Conservation (phyloP, 1,140 invertebrate genomes). For the Apis mellifera region DNA sequence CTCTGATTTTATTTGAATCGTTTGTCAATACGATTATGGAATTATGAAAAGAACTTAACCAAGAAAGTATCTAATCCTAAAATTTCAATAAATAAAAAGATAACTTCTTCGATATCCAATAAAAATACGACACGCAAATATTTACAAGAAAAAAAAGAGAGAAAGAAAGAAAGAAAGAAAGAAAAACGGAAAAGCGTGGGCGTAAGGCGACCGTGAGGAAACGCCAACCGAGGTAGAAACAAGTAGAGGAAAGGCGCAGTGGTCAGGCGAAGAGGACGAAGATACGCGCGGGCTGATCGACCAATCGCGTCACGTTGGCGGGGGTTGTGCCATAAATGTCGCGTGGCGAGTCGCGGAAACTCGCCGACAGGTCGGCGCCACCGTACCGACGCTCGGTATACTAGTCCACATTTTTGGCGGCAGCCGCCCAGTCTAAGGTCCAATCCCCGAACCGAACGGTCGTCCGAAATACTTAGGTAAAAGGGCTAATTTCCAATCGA, state of each 20-base stretch:
- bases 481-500: slow-evolving; percentile 14
- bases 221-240: not conserved
- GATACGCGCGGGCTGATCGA: slow-evolving; percentile 26
- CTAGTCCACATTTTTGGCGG: slow-evolving; percentile 79
- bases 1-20: too few relatives aligned
- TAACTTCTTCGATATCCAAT: not conserved
- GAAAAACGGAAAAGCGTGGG: not conserved
- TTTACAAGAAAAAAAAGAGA: not conserved
- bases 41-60: too few relatives aligned
- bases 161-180: not conserved
- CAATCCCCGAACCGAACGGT: slow-evolving; percentile 81
- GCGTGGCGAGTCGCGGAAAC: slow-evolving; percentile 59
- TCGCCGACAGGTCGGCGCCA: slow-evolving; percentile 75
- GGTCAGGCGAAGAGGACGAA: not conserved
- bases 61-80: too few relatives aligned
- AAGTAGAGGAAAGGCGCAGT: not conserved
- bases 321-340: slow-evolving; percentile 80
- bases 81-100: too few relatives aligned
- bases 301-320: slow-evolving; percentile 64
- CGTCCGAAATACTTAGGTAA: slow-evolving; percentile 81
- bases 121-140: not conserved
- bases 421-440: slow-evolving; percentile 79
- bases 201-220: slow-evolving; percentile 14
- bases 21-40: too few relatives aligned
- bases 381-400: slow-evolving; percentile 74